Evolutionary conservation across 2,797 vertebrate genomes (phyloP), one percentile per base, ranked within the genome.

Genomic region (Phataginus tricuspis): DNA sequence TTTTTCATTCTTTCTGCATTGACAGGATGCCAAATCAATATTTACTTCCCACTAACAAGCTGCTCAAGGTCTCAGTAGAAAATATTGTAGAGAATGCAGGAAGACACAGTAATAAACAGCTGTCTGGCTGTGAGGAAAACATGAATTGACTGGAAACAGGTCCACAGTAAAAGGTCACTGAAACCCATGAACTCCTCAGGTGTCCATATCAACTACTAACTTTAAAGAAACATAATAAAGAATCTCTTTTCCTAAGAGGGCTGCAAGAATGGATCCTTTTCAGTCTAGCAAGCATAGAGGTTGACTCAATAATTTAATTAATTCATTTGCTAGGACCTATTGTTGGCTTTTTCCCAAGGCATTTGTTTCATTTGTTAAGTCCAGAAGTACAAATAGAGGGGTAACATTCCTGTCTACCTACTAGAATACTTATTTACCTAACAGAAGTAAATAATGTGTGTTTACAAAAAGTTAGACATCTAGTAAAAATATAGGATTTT

Each of bases 41-140:
- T 99, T 99, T 99, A 99, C 99, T 99, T 99, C 99, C 99, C 99
- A 99, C 99, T 99, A 99, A 99, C 99, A 99, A 99, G 99, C 99
- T 99, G 99, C 99, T 99, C 99, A 98, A 99, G 99, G 99, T 99
- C 99, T 99, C 99, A 99, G 99, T 99, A 99, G 99, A 99, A 99
- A 99, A 99, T 99, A 99, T 99, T 99, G 99, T 99, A 99, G 98
- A 98, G 99, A 99, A 98, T 99, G 98, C 96, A 98, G 98, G 99
- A 99, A 98, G 98, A 99, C 99, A 99, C 98, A 98, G 98, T 99
- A 99, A 99, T 99, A 99, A 99, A 99, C 99, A 99, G 99, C 99
- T 99, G 99, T 99, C 99, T 99, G 99, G 99, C 99, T 99, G 99
- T 99, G 99, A 99, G 99, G 99, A 99, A 99, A 99, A 99, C 99